These are phyloP conservation scores for Tetraodon nigroviridis DNA, from an alignment of 2,113 vertebrate species.

Conservation along the genomic window DNA sequence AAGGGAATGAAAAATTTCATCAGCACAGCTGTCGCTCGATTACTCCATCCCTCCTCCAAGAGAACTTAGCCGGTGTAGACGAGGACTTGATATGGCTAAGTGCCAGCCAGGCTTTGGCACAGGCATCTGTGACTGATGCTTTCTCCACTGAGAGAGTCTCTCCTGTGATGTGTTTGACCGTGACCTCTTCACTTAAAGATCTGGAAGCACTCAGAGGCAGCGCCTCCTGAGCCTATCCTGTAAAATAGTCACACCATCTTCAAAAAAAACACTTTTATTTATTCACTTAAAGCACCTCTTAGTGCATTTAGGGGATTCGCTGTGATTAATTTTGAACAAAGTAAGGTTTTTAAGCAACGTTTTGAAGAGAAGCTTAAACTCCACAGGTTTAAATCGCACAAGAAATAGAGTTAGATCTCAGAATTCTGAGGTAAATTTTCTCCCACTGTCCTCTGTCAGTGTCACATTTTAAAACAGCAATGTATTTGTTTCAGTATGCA, in stretches of 20 bases:
- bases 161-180: constrained; percentile 9
- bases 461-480: no score
- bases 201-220: constrained; percentile 1
- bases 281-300: no score
- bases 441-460: no score
- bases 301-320: no score
- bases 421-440: no score
- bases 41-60: constrained; percentile 57
- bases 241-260: not conserved
- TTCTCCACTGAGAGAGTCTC: constrained; percentile 23
- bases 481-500: no score
- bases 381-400: no score
- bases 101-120: constrained; percentile 45
- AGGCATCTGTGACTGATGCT: constrained; percentile 34
- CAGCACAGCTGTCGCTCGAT: constrained; percentile 73
- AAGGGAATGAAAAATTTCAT: constrained; percentile 72
- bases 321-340: no score
- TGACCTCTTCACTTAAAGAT: constrained; percentile 22
- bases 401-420: no score
- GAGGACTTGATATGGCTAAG: constrained; percentile 32
- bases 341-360: no score
- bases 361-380: no score
- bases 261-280: no score
- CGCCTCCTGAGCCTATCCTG: not conserved
- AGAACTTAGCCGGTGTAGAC: not conserved